Conservation (phyloP, 2,888 invertebrate genomes). For the Ischnura elegans region DNA sequence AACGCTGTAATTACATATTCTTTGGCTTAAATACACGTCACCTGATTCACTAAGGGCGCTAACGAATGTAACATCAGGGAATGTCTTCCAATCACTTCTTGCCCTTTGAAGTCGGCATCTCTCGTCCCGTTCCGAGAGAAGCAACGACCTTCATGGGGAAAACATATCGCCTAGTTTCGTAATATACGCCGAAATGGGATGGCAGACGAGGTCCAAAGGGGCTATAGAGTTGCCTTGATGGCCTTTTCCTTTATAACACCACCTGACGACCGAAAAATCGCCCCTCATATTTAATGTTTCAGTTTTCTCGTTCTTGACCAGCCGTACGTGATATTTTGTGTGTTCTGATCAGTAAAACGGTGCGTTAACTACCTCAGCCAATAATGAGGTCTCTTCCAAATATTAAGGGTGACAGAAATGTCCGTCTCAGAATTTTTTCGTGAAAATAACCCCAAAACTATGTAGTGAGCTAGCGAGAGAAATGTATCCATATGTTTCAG, state of each 20-base stretch:
- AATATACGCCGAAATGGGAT: not conserved
- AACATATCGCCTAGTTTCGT: not conserved
- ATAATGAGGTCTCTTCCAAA: not conserved
- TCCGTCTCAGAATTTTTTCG: no score
- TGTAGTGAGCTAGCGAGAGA: no score
- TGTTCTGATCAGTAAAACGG: not conserved
- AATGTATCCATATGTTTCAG: no score
- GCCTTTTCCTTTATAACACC: not conserved
- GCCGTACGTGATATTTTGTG: not conserved
- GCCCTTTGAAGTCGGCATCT: not conserved
- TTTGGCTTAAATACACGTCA: no score
- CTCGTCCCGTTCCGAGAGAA: not conserved
- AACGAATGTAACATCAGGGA: no score
- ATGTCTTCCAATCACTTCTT: not conserved
- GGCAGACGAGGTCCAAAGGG: not conserved
- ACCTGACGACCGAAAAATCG: not conserved
- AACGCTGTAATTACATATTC: no score
- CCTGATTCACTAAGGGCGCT: no score
- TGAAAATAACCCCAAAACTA: no score
- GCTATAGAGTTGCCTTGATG: not conserved
- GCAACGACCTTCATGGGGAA: not conserved
- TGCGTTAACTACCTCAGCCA: not conserved
- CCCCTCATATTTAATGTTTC: not conserved
- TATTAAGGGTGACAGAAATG: not conserved
- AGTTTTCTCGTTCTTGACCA: not conserved